These are phyloP conservation scores for Paragorgia papillata DNA, from an alignment of 92 coral and sea anemone species.

Conservation along the genomic window DNA sequence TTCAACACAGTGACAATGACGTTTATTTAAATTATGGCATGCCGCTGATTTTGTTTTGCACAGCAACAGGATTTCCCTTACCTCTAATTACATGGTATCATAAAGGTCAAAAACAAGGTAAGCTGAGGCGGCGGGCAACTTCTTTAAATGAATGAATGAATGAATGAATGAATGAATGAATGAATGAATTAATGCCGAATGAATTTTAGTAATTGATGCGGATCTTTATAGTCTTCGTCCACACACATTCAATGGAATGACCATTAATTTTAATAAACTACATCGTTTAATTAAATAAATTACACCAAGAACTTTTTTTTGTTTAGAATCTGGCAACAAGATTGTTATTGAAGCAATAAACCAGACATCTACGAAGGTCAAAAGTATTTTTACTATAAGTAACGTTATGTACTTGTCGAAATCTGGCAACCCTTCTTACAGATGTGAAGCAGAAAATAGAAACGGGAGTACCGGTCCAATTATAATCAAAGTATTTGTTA, in stretches of 20 bases:
- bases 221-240: too few relatives aligned
- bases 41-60: conserved; percentile 7
- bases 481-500: neutral
- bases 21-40: neutral
- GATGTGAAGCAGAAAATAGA: neutral
- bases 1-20: neutral
- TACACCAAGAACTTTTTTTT: neutral
- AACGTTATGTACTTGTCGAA: neutral
- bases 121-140: too few relatives aligned
- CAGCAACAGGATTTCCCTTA: conserved; percentile 5
- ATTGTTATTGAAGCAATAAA: conserved; percentile 12
- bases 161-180: too few relatives aligned
- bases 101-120: neutral
- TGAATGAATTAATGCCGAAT: too few relatives aligned
- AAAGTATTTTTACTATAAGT: conserved; percentile 1
- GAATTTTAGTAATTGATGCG: too few relatives aligned
- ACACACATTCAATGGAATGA: too few relatives aligned
- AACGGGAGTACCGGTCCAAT: conserved; percentile 18
- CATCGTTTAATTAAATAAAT: too few relatives aligned
- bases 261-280: too few relatives aligned
- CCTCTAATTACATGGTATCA: conserved; percentile 6
- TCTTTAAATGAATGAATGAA: too few relatives aligned
- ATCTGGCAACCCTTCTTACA: neutral
- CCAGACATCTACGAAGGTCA: neutral
- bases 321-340: neutral